phyloP scores from a whole-genome alignment of 2,113 vertebrate genomes.

The Pteronura brasiliensis region DNA sequence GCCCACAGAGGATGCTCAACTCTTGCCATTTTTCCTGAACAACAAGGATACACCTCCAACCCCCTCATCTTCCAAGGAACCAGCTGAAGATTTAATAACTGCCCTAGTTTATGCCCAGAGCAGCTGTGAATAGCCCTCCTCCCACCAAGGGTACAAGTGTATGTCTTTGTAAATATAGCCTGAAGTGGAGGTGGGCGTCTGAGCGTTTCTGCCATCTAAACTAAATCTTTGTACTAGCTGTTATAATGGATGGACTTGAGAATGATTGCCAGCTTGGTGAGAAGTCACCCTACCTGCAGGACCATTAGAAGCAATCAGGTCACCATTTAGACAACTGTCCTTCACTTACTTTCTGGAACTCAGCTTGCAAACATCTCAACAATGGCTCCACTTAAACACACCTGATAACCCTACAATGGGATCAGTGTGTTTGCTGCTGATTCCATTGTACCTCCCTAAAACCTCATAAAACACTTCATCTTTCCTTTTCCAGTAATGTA shows the following conservation, averaged over 20 bases:
- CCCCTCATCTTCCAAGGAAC: neutral
- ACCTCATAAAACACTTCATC: neutral
- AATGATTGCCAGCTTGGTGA: neutral
- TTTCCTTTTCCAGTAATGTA: neutral
- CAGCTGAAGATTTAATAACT: neutral
- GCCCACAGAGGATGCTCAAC: neutral
- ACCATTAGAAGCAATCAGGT: neutral
- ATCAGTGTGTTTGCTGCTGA: neutral
- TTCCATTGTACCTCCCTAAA: neutral
- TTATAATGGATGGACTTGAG: neutral
- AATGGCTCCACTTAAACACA: neutral
- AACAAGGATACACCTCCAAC: neutral
- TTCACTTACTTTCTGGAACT: neutral
- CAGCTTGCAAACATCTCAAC: neutral
- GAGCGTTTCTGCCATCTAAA: neutral
- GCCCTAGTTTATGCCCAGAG: neutral
- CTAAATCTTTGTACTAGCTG: neutral
- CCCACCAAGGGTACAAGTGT: neutral
- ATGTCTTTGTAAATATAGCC: neutral
- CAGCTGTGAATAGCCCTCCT: neutral
- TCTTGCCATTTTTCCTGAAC: neutral
- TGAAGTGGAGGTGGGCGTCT: accelerated
- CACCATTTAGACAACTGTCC: neutral
- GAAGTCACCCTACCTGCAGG: neutral
- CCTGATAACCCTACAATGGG: neutral